phyloP scores from a whole-genome alignment of 2,113 vertebrate species.

The Thamnaconus septentrionalis region DNA sequence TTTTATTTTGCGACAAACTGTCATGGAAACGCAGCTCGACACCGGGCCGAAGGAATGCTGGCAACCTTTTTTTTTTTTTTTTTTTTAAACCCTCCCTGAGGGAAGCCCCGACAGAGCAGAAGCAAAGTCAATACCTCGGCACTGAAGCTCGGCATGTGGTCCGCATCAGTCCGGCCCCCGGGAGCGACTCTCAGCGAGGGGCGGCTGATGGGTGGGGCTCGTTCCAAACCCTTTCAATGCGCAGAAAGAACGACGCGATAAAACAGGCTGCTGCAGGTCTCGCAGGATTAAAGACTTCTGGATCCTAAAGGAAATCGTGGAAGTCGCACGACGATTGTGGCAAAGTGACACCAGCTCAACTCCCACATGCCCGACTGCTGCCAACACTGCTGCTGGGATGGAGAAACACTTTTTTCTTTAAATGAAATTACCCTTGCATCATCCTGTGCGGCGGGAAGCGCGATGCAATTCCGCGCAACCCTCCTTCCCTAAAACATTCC shows the following conservation, averaged over 20 bases:
- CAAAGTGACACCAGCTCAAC: slow-evolving; percentile 57
- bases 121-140: slow-evolving; percentile 70
- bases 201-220: slow-evolving; percentile 25
- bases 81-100: slow-evolving; percentile 24
- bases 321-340: slow-evolving; percentile 46
- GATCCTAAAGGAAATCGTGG: slow-evolving; percentile 6
- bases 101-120: slow-evolving; percentile 66
- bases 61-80: slow-evolving; percentile 39
- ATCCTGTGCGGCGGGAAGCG: slow-evolving; percentile 6
- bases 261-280: slow-evolving; percentile 37
- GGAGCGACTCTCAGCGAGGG: slow-evolving; percentile 49
- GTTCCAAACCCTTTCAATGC: slow-evolving; percentile 52
- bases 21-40: too few species aligned
- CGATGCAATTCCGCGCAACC: slow-evolving; percentile 23
- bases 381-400: slow-evolving; percentile 33
- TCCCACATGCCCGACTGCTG: slow-evolving; percentile 49
- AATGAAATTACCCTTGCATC: slow-evolving; percentile 31
- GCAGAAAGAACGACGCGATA: slow-evolving; percentile 49
- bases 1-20: slow-evolving; percentile 19
- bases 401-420: slow-evolving; percentile 24
- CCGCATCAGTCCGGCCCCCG: slow-evolving; percentile 52
- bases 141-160: slow-evolving; percentile 68
- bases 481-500: background rate
- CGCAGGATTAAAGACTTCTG: slow-evolving; percentile 7
- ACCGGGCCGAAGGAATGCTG: slow-evolving; percentile 50